These are phyloP conservation scores for Orycteropus afer DNA, from an alignment of 2,113 vertebrate species.

Conservation along the genomic window DNA sequence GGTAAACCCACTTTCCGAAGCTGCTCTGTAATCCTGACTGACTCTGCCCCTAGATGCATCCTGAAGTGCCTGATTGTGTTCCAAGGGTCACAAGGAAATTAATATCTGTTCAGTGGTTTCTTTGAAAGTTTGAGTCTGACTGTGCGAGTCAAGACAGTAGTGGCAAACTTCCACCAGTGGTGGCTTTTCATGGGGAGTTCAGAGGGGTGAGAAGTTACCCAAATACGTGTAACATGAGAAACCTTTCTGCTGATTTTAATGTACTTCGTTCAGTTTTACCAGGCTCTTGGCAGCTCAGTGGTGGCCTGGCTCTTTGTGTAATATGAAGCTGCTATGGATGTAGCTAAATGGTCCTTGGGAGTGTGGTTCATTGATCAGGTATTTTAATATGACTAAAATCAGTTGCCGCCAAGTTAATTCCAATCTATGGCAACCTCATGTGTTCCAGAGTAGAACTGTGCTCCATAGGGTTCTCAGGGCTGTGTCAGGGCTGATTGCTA, in stretches of 20 bases:
- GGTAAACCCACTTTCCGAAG: neutral
- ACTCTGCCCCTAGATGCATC: neutral
- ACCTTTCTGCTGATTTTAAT: neutral
- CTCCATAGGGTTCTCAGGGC: neutral
- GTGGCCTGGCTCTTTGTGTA: neutral
- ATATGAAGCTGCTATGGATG: neutral
- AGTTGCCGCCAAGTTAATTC: neutral
- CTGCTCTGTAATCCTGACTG: rapidly evolving
- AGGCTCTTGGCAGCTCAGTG: neutral
- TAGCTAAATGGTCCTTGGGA: neutral
- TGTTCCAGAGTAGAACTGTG: neutral
- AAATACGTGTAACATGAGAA: neutral
- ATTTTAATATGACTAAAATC: neutral
- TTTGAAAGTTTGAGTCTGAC: neutral
- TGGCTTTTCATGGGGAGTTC: neutral
- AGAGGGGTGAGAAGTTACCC: neutral
- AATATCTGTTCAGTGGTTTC: neutral
- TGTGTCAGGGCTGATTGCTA: too few relatives aligned
- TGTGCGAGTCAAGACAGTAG: neutral
- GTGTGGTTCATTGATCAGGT: neutral
- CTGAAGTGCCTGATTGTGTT: neutral
- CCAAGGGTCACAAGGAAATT: neutral
- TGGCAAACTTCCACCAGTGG: neutral
- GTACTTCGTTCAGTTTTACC: neutral
- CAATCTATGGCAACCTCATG: neutral